These are phyloP conservation scores for Petroica traversi DNA, from an alignment of 2,113 vertebrate species.

Conservation along the genomic window DNA sequence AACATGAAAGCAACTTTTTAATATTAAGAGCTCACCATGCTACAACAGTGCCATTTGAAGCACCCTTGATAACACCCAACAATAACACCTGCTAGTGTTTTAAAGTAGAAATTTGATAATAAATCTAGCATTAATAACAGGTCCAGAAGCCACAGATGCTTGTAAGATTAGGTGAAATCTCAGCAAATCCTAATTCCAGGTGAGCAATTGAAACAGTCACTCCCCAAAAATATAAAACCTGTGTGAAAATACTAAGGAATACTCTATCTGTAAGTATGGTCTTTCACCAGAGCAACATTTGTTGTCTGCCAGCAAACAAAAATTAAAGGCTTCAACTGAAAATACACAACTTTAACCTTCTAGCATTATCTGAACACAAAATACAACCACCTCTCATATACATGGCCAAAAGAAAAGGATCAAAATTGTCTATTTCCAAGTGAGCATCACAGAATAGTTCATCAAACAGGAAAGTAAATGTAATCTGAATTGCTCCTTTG, in stretches of 20 bases:
- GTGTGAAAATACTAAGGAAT: neutral
- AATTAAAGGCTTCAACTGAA: neutral
- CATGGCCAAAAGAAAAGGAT: too few species aligned
- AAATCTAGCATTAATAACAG: neutral
- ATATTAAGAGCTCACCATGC: neutral
- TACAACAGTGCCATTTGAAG: neutral
- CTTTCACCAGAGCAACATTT: neutral
- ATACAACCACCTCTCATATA: neutral
- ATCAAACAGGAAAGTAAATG: neutral
- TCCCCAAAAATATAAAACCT: neutral
- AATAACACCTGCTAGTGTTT: neutral
- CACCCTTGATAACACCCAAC: neutral
- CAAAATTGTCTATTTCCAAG: neutral
- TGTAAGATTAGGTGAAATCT: neutral
- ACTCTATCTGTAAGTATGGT: neutral
- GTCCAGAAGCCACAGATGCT: neutral
- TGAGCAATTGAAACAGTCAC: neutral
- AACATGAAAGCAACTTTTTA: neutral
- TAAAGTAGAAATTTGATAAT: neutral
- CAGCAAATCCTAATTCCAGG: neutral
- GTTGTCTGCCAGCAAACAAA: neutral
- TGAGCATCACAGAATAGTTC: neutral
- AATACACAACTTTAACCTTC: neutral
- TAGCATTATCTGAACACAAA: neutral
- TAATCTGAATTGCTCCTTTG: neutral